Conservation (phyloP, 2,797 vertebrate genomes). For the Myotis pilosus region DNA sequence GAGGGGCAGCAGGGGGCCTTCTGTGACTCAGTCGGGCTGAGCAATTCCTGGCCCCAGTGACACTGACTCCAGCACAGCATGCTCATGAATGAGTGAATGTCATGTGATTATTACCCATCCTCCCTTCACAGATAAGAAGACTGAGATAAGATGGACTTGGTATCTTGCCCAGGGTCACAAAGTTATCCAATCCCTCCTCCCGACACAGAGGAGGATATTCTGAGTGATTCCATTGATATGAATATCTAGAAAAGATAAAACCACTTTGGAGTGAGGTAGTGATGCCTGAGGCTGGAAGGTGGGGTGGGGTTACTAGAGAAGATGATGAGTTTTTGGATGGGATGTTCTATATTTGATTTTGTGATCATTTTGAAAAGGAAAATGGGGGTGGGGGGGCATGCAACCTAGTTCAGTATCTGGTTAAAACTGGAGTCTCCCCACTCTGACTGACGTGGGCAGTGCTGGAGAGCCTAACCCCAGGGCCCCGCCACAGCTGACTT, state of each 20-base stretch:
- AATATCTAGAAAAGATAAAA: neutral
- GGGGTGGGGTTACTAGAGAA: fast-evolving
- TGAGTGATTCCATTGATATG: neutral
- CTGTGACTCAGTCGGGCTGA: neutral
- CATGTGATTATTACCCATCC: neutral
- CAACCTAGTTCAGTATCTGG: too few species aligned
- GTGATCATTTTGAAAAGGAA: too few species aligned
- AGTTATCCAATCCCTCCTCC: neutral
- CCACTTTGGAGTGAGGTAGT: fast-evolving
- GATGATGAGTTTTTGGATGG: neutral
- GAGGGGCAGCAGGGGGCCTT: neutral
- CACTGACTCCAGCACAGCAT: too few species aligned
- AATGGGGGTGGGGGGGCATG: too few species aligned
- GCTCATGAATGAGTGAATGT: fast-evolving
- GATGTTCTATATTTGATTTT: neutral
- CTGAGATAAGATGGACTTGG: neutral
- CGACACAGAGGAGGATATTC: neutral
- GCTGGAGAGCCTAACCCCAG: too few species aligned
- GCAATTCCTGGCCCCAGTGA: neutral
- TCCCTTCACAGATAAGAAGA: neutral
- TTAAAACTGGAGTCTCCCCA: too few species aligned
- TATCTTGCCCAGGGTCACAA: neutral
- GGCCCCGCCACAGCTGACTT: too few species aligned
- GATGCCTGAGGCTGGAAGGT: neutral
- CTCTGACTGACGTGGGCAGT: too few species aligned